phyloP scores from a whole-genome alignment of 1,140 invertebrate species.

The Ceratina japonica region DNA sequence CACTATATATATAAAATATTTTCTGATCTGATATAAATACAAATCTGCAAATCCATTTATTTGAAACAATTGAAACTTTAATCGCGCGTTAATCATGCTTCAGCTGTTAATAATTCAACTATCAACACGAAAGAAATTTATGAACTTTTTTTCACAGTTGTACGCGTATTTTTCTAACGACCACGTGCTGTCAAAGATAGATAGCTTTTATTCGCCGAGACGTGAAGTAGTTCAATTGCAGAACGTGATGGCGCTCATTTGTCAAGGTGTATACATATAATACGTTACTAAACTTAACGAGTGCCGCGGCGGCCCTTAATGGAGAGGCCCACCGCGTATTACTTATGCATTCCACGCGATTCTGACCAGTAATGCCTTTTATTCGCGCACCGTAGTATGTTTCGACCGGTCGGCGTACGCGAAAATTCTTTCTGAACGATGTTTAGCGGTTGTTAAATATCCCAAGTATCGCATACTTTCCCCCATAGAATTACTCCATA shows the following conservation, averaged over 20 bases:
- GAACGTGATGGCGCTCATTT: conserved; percentile 5
- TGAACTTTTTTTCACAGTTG: too few relatives aligned
- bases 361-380: conserved; percentile 7
- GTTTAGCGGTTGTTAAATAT: neutral
- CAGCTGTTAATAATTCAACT: too few relatives aligned
- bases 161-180: too few relatives aligned
- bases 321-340: neutral
- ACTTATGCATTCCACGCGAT: conserved; percentile 31
- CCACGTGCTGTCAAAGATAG: too few relatives aligned
- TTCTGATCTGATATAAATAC: too few relatives aligned
- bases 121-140: too few relatives aligned
- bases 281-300: conserved; percentile 9
- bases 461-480: neutral
- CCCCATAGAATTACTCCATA: too few relatives aligned
- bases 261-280: conserved; percentile 11
- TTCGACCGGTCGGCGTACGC: neutral
- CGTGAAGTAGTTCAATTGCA: too few relatives aligned
- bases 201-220: too few relatives aligned
- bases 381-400: neutral
- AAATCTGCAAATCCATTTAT: neutral
- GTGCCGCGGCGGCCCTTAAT: conserved; percentile 7
- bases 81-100: too few relatives aligned
- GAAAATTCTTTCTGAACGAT: neutral
- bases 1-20: too few relatives aligned
- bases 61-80: neutral